Conservation (phyloP, 1,140 invertebrate genomes). For the Drosophila yakuba region DNA sequence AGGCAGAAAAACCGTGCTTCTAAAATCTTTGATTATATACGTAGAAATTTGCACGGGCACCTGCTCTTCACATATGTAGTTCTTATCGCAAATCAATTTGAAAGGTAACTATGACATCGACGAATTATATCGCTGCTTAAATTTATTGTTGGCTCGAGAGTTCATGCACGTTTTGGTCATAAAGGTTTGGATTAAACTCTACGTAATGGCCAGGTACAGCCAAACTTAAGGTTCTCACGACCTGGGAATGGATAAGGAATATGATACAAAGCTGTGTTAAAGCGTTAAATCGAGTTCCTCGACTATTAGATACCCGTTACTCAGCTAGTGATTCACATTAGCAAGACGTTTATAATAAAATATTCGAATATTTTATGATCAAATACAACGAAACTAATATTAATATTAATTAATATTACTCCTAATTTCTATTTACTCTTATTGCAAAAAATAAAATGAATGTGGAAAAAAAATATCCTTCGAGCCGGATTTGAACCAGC, state of each 20-base stretch:
- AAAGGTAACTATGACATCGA: constrained; percentile 23
- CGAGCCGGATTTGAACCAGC: constrained; percentile 90
- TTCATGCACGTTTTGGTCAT: constrained; percentile 33
- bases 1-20: background rate
- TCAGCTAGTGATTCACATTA: no score
- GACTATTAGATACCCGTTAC: no score
- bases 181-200: constrained; percentile 10
- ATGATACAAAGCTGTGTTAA: no score
- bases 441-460: no score
- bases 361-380: no score
- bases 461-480: constrained; percentile 73
- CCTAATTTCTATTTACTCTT: no score
- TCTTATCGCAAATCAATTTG: constrained; percentile 11
- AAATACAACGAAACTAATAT: no score
- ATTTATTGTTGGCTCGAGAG: constrained; percentile 18
- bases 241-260: background rate
- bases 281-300: no score
- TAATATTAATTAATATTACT: no score
- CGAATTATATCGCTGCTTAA: constrained; percentile 13
- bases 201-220: background rate
- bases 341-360: no score
- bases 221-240: background rate
- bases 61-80: background rate
- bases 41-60: background rate
- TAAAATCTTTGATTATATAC: background rate